Conservation (phyloP, 1,140 invertebrate species). For the Cotesia chilonis region DNA sequence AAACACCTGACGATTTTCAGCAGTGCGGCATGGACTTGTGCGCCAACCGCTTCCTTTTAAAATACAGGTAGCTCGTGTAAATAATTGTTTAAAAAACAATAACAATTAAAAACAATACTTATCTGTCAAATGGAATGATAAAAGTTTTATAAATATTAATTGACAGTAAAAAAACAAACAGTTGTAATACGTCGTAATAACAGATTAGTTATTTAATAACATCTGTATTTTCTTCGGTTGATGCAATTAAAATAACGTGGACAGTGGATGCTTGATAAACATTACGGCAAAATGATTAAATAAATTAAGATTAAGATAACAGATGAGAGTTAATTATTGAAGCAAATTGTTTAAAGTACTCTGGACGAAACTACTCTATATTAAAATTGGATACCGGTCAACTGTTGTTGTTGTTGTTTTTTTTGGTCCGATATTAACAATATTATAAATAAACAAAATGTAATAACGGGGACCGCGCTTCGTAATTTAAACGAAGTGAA, state of each 20-base stretch:
- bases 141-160: neutral
- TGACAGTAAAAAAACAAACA: too few species aligned
- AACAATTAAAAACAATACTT: neutral
- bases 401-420: too few species aligned
- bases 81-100: slow-evolving; percentile 12
- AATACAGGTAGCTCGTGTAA: slow-evolving; percentile 49
- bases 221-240: neutral
- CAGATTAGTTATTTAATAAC: too few species aligned
- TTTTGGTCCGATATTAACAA: neutral
- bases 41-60: slow-evolving; percentile 52
- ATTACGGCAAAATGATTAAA: slow-evolving; percentile 4
- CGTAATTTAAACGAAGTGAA: slow-evolving; percentile 15
- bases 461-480: slow-evolving; percentile 13
- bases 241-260: neutral
- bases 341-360: too few species aligned
- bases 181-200: too few species aligned
- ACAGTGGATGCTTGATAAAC: neutral
- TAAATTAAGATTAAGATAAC: neutral
- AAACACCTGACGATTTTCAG: slow-evolving; percentile 53
- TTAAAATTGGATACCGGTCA: too few species aligned
- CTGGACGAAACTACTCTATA: neutral
- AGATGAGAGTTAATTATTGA: too few species aligned
- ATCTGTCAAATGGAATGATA: neutral
- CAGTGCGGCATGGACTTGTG: slow-evolving; percentile 58
- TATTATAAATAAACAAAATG: slow-evolving; percentile 25